Evolutionary conservation across 2,888 invertebrate species (phyloP), one percentile per base, ranked within the genome.

Genomic region (Drosophila setosimentum): DNA sequence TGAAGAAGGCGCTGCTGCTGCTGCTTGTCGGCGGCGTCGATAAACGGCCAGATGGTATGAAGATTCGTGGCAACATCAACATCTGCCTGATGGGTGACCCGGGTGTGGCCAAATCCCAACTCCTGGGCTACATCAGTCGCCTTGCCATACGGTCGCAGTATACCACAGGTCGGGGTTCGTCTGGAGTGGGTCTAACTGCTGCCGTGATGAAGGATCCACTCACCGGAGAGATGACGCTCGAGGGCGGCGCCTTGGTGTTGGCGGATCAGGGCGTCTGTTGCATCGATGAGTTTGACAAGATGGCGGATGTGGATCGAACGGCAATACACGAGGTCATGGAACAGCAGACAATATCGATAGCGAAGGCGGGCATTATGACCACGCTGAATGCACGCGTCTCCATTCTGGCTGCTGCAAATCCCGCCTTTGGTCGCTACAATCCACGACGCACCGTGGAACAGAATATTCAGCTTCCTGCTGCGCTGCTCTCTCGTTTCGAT

Each of bases 231-330:
- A 98, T 99, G 98, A 97, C 97, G 92, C 94, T 99, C 64, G 99
- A 99, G 92, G 99, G 99, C 45, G 99, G 99, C 10, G 99, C 99
- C 16, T 94, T 99, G 37, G 99, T 99, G 42, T 93, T 99, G 78
- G 99, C 99, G 1, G 99, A 99, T 94, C 97, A 98, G 92, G 99
- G 99, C 61, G 97, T 99, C 67, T 99, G 99, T 93, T 99, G 99
- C 93, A 99, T 99, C 92, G 99, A 99, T 93, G 99, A 99, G 94
- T 99, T 99, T 93, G 99, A 99, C 94, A 99, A 99, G 94, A 99
- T 99, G 99, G 97, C 98, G 57, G 99, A 99, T 80, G 93, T 94
- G 49, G 99, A 99, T 93, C 95, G 99, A 90, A 98, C 98, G 0
- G 98, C 99, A 64, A 98, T 99, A 83, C 99, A 99, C 93, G 99